Conservation (phyloP, 2,113 vertebrate species). For the Apeltes quadracus region DNA sequence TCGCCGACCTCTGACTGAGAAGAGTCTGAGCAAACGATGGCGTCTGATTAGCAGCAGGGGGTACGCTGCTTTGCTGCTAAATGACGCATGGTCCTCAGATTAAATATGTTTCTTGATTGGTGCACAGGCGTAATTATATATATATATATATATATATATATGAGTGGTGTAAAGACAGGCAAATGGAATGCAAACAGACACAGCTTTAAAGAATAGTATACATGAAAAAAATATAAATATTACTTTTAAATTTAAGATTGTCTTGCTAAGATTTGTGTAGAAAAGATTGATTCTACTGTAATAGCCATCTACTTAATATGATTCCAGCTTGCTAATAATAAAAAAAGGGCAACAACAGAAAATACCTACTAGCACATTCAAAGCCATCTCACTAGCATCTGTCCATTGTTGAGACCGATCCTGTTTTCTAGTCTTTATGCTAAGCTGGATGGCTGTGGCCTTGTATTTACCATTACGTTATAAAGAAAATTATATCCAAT, state of each 20-base stretch:
- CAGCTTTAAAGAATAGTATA: background rate
- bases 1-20: conserved; percentile 50
- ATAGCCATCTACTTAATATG: background rate
- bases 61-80: conserved; percentile 29
- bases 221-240: background rate
- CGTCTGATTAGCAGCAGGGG: conserved; percentile 52
- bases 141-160: background rate
- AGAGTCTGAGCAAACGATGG: conserved; percentile 54
- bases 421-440: background rate
- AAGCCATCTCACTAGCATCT: background rate
- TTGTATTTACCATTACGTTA: background rate
- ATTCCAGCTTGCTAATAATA: background rate
- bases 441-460: background rate
- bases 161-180: background rate
- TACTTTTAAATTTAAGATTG: background rate
- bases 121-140: conserved; percentile 16
- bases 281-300: background rate
- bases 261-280: background rate
- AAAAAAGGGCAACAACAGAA: background rate
- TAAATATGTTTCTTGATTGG: conserved; percentile 34
- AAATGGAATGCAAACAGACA: conserved; percentile 29
- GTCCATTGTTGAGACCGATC: background rate
- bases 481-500: background rate
- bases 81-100: conserved; percentile 51
- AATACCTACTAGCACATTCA: background rate